Evolutionary conservation across 2,888 invertebrate genomes (phyloP), one percentile per base, ranked within the genome.

Genomic region (Eristalinus aeneus): DNA sequence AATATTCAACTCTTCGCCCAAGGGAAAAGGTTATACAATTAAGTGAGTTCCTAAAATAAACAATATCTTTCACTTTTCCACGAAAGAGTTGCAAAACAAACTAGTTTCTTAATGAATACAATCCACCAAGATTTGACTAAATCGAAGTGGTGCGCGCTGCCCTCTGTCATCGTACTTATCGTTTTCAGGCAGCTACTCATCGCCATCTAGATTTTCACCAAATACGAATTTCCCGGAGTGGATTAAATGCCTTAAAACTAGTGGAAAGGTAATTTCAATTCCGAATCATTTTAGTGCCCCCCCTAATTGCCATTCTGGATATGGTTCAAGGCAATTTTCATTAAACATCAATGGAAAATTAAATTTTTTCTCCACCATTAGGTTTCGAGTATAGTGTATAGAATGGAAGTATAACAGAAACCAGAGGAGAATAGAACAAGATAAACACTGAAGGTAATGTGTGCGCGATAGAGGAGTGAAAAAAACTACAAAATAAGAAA

Each of bases 371-470:
- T 65, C 56, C 23, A 27, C 23, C 56, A 56, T 56, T 56, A 56
- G 56, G 32, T 67, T 16, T 78, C 12, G 53, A 11, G n/a, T 53
- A 54, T 60, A 58, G 56, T 64, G 72, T 73, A 69, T 63, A 82
- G 64, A 81, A 85, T 78, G 77, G 69, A 77, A 86, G 32, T 86
- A 86, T 86, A 86, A 82, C 82, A 86, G 82, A 82, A 85, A 61
- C 63, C 39, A 60, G 63, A 68, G 31, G 23, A 77, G 56, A 58
- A 76, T 72, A 80, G 76, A 77, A 73, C 77, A 81, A 81, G 81
- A 81, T 77, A 84, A 84, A 83, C 79, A 76, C 61, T 36, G 20
- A 27, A 60, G 2, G 27, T 12, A 34, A 53, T 54, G 63, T 73
- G 63, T 73, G 74, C 27, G 9, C 12, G 32, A 46, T 32, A 46